Conservation (phyloP, 2,888 invertebrate genomes). For the Limnephilus auricula region DNA sequence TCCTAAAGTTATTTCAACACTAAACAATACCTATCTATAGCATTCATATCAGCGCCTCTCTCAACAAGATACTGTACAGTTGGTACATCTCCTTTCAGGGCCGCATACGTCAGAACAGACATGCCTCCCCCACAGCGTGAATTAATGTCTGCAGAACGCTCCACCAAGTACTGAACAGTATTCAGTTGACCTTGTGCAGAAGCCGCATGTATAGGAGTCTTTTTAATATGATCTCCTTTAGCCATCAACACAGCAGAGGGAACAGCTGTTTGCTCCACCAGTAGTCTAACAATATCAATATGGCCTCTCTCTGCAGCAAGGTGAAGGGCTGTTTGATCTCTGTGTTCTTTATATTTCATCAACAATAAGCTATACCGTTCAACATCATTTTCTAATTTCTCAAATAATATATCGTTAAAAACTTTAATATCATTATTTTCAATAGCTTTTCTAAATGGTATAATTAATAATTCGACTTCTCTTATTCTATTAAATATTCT, state of each 20-base stretch:
- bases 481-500: too few species aligned
- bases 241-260: too few species aligned
- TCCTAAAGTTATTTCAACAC: too few species aligned
- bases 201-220: not conserved
- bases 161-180: not conserved
- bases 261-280: too few species aligned
- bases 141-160: not conserved
- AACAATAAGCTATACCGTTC: not conserved
- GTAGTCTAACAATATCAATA: too few species aligned
- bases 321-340: not conserved
- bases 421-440: too few species aligned
- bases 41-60: not conserved
- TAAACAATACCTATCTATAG: too few species aligned
- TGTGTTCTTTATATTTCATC: too few species aligned
- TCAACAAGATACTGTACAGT: not conserved
- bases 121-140: not conserved
- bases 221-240: too few species aligned
- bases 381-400: not conserved
- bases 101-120: not conserved
- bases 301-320: not conserved
- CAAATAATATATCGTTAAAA: not conserved
- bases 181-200: not conserved
- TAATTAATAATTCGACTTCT: too few species aligned
- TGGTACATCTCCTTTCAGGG: not conserved
- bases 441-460: rapidly evolving